Percentiles rank a stretch among this genome's conserved stretches.
Evolutionary conservation across 2,113 vertebrate genomes (phyloP).

Genomic region (Oreochromis tanganicae): DNA sequence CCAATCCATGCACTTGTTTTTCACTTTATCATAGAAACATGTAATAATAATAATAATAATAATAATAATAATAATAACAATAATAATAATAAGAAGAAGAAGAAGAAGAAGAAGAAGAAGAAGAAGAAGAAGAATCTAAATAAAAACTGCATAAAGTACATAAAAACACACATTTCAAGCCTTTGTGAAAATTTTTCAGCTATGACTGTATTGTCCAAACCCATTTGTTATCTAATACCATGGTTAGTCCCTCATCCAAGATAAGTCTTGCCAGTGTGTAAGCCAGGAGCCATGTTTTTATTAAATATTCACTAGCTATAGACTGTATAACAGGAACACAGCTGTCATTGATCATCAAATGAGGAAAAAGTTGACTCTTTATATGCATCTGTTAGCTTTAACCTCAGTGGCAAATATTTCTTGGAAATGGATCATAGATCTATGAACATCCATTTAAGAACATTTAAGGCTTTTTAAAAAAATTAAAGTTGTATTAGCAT

Average conservation of each 20-base stretch:
- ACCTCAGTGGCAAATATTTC: neutral
- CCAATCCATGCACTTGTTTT: neutral
- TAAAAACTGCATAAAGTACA: neutral
- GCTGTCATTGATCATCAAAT: neutral
- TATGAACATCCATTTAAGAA: neutral
- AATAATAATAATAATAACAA: neutral
- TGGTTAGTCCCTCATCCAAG: accelerated
- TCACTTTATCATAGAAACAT: neutral
- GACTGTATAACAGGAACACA: neutral
- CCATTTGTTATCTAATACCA: neutral
- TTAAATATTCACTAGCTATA: neutral
- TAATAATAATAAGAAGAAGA: neutral
- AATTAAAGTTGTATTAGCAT: too few relatives aligned
- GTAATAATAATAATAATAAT: neutral
- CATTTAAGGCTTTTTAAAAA: neutral
- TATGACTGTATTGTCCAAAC: neutral
- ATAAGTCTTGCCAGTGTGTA: neutral
- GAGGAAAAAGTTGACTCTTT: neutral
- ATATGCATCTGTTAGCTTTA: neutral
- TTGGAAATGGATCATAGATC: neutral
- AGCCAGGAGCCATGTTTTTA: neutral
- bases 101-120: too few relatives aligned
- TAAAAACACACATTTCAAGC: neutral
- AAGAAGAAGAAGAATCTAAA: neutral
- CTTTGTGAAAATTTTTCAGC: neutral